Conservation (phyloP, 2,888 invertebrate species). For the Zygogramma bicolorata region DNA sequence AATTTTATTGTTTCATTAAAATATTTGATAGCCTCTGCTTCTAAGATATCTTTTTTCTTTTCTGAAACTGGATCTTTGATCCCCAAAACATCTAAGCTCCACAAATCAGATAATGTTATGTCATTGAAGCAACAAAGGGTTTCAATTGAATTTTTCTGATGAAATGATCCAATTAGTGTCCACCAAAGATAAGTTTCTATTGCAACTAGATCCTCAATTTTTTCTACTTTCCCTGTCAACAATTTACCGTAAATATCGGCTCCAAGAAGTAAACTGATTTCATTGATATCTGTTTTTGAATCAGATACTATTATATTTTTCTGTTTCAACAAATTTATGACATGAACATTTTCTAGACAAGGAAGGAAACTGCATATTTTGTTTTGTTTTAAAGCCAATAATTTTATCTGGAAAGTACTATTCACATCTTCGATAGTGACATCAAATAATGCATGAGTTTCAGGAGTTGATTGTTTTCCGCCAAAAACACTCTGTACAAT, state of each 20-base stretch:
- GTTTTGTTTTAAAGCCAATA: not conserved
- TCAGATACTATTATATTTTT: not conserved
- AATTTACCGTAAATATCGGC: not conserved
- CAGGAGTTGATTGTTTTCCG: not conserved
- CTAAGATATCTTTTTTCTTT: not conserved
- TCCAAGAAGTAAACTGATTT: not conserved
- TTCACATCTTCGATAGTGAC: not conserved
- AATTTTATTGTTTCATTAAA: not conserved
- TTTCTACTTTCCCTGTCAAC: no score
- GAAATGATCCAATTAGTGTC: not conserved
- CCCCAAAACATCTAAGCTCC: slow-evolving; percentile 5
- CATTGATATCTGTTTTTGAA: not conserved
- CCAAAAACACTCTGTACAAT: slow-evolving; percentile 6
- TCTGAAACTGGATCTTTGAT: not conserved
- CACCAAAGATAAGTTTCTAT: not conserved
- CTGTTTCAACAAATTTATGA: not conserved
- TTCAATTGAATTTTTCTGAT: not conserved
- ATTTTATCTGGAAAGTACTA: not conserved
- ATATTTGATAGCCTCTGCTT: not conserved
- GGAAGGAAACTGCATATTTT: not conserved
- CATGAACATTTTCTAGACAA: not conserved
- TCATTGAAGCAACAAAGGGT: not conserved
- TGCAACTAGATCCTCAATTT: not conserved
- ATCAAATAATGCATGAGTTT: not conserved
- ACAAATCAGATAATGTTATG: not conserved